Base-by-base conservation (phyloP, 30 jellyfish, hydroid and myxozoan species). In the Chrysaora quinquecirrha region DNA sequence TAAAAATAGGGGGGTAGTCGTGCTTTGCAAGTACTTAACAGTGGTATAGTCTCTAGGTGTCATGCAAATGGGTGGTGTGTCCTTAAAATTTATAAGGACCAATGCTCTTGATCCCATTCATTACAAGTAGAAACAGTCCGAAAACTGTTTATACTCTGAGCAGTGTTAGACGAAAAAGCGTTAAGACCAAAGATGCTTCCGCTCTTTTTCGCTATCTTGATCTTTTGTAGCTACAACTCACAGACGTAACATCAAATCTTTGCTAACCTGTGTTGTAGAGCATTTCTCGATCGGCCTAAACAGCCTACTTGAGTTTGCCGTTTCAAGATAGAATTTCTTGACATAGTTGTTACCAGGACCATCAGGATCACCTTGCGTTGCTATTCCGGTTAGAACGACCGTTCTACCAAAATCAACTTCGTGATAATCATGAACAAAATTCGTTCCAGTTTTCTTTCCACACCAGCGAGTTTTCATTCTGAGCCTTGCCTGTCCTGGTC, bases 301-400 rank as follows among this genome's bases (percentile, higher is more conserved):
- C 7, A 25, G 3, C 24, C 27, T 3, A 10, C 27, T 52, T 2
- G 68, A 10, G 68, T 52, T 52, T 10, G 29, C 48, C 10, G 38
- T 24, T 71, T 71, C 25, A 34, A 71, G 38, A 48, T 34, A 71
- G 29, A 34, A 71, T 31, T 71, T 71, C 50, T 71, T 71, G 20
- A 71, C 82, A 38, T 32, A 71, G 38, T 71, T 48, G 18, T 0
- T 18, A 38, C 54, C 54, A 14, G 68, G 6, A 16, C 69, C 0
- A 3, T 9, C 29, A 11, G 66, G 68, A 48, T 71, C 82, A 12
- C 85, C 85, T 29, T 73, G 85, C 24, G 85, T 73, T 21, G 85
- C 85, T 7, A 73, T 30, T 11, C 73, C 85, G 24, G 73, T 73
- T 31, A 73, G 19, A 23, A 50, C 29, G 21, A 73, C 73, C 12